Conservation (phyloP, 2,888 invertebrate species). For the Trichopoda pennipes region DNA sequence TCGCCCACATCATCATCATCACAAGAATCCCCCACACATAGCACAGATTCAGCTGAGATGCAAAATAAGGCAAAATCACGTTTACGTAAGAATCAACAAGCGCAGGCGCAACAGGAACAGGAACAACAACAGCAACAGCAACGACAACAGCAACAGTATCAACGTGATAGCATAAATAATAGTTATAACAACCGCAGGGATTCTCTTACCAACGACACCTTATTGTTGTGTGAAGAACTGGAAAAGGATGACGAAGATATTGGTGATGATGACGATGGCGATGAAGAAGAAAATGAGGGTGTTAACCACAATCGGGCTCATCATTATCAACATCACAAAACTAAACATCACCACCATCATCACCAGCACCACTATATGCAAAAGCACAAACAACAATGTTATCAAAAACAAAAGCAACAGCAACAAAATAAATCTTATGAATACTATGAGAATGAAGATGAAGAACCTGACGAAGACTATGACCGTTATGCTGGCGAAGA, state of each 20-base stretch:
- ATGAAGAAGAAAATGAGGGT: conserved; percentile 66
- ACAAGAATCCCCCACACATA: conserved; percentile 79
- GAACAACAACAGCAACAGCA: conserved; percentile 76
- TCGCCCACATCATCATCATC: conserved; percentile 81
- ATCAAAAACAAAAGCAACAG: conserved; percentile 66
- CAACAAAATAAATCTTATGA: conserved; percentile 73
- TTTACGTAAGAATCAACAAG: conserved; percentile 66
- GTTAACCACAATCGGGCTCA: conserved; percentile 47
- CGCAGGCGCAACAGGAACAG: conserved; percentile 74
- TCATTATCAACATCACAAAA: conserved; percentile 39
- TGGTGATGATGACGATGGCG: conserved; percentile 64
- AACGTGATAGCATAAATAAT: conserved; percentile 78
- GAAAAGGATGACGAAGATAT: conserved; percentile 77
- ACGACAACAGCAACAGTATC: conserved; percentile 76
- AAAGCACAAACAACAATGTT: conserved; percentile 71
- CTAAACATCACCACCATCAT: conserved; percentile 54
- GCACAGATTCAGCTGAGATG: conserved; percentile 78
- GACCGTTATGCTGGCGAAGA: conserved; percentile 73
- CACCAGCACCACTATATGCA: conserved; percentile 47
- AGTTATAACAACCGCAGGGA: conserved; percentile 79
- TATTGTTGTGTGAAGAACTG: conserved; percentile 78
- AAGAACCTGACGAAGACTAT: conserved; percentile 72
- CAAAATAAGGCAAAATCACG: conserved; percentile 70
- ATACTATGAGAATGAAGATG: conserved; percentile 72
- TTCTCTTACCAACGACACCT: conserved; percentile 78